Percentiles rank a stretch among this genome's conserved stretches.
phyloP scores from a whole-genome alignment of 2,113 vertebrate species.

The Malurus alboscapulatus region DNA sequence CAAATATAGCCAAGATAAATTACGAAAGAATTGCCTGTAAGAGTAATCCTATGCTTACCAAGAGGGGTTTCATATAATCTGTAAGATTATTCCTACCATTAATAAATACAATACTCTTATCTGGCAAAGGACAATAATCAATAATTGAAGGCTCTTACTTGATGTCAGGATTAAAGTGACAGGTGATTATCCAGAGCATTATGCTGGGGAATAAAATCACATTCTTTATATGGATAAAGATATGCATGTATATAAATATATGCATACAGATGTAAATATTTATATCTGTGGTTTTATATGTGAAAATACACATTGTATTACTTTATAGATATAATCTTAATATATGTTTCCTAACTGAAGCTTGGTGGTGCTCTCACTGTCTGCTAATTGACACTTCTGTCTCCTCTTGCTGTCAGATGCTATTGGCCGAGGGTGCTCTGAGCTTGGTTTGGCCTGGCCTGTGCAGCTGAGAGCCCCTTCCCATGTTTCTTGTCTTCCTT shows the following conservation, averaged over 20 bases:
- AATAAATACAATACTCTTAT: not conserved
- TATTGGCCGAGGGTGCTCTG: not conserved
- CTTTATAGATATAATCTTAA: not conserved
- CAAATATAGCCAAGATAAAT: not conserved
- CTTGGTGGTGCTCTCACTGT: not conserved
- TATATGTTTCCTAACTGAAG: not conserved
- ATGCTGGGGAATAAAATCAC: not conserved
- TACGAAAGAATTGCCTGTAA: not conserved
- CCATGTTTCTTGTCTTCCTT: not conserved
- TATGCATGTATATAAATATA: not conserved
- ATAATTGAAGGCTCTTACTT: conserved; percentile 35
- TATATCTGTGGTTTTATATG: not conserved
- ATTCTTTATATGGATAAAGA: not conserved
- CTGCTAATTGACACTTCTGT: not conserved
- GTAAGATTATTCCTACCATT: conserved; percentile 25
- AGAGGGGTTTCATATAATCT: not conserved
- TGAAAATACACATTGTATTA: not conserved
- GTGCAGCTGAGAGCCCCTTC: not conserved
- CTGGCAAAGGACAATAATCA: conserved; percentile 2
- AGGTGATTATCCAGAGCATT: not conserved
- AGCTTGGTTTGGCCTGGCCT: not conserved
- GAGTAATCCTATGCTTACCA: not conserved
- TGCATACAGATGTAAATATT: not conserved
- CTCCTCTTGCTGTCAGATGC: not conserved
- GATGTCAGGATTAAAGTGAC: conserved; percentile 28